Percentiles rank a stretch among this genome's conserved stretches.
Conservation (phyloP, 2,888 invertebrate species). For the Nemoura dubitans region DNA sequence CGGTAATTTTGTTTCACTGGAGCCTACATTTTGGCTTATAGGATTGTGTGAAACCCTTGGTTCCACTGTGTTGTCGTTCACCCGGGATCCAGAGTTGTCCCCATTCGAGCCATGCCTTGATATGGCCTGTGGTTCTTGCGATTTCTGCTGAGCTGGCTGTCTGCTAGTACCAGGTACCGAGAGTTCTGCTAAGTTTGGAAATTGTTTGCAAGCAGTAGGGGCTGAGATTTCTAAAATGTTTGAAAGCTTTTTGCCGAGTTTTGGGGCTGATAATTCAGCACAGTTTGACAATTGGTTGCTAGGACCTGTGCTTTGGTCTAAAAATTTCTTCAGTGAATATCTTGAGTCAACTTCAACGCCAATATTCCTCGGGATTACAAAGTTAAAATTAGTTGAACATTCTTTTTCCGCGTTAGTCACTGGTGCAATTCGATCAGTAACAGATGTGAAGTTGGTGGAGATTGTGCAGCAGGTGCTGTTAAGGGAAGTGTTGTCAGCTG, state of each 20-base stretch:
- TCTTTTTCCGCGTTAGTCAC: not conserved
- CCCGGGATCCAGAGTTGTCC: too few species aligned
- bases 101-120: too few species aligned
- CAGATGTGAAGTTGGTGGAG: not conserved
- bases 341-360: not conserved
- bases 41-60: too few species aligned
- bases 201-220: too few species aligned
- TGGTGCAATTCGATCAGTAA: not conserved
- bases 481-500: not conserved
- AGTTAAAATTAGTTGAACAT: not conserved
- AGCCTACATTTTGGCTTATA: too few species aligned
- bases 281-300: not conserved
- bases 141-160: too few species aligned
- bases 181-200: too few species aligned
- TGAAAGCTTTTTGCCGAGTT: not conserved
- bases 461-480: not conserved
- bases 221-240: too few species aligned
- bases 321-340: not conserved
- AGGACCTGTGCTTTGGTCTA: not conserved
- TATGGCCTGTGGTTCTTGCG: too few species aligned
- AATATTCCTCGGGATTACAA: not conserved
- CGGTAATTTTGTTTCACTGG: too few species aligned
- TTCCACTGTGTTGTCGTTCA: too few species aligned
- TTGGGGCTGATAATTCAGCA: not conserved
- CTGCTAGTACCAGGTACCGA: too few species aligned